These are phyloP conservation scores for Dolichopus griseipennis DNA, from an alignment of 2,888 invertebrate genomes.

Conservation along the genomic window DNA sequence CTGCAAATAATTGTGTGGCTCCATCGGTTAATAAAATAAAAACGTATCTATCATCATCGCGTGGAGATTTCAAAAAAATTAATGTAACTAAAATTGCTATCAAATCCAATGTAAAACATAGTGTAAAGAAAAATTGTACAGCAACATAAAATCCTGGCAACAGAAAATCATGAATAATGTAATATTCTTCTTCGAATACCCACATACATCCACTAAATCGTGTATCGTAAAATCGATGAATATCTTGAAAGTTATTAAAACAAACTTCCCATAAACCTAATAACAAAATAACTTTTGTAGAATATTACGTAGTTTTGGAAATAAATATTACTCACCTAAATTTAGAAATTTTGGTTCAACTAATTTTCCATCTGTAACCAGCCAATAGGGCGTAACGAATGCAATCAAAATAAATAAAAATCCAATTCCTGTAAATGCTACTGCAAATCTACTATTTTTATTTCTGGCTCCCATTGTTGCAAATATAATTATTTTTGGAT, in stretches of 20 bases:
- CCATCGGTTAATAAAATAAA: conserved; percentile 66
- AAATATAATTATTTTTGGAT: not conserved
- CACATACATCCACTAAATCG: conserved; percentile 86
- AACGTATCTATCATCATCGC: conserved; percentile 67
- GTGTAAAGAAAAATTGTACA: conserved; percentile 87
- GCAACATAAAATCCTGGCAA: conserved; percentile 87
- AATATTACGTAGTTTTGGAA: not conserved
- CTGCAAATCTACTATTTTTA: conserved; percentile 45
- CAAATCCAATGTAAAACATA: conserved; percentile 73
- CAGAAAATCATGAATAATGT: conserved; percentile 83
- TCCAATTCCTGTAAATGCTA: conserved; percentile 55
- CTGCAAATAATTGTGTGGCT: conserved; percentile 60
- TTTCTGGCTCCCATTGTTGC: conserved; percentile 40
- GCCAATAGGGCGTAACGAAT: conserved; percentile 82
- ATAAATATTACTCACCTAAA: conserved; percentile 59
- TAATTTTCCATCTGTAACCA: conserved; percentile 71
- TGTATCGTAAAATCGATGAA: conserved; percentile 75
- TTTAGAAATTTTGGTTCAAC: conserved; percentile 68
- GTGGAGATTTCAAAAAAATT: conserved; percentile 63
- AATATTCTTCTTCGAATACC: conserved; percentile 95
- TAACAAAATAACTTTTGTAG: not conserved
- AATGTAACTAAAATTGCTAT: conserved; percentile 65
- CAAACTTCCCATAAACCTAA: conserved; percentile 92
- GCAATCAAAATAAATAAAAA: conserved; percentile 67
- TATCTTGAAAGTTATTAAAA: conserved; percentile 78